Percentiles rank a stretch among this genome's conserved stretches.
phyloP scores from a whole-genome alignment of 2,888 invertebrate species.

The Euproctis similis region DNA sequence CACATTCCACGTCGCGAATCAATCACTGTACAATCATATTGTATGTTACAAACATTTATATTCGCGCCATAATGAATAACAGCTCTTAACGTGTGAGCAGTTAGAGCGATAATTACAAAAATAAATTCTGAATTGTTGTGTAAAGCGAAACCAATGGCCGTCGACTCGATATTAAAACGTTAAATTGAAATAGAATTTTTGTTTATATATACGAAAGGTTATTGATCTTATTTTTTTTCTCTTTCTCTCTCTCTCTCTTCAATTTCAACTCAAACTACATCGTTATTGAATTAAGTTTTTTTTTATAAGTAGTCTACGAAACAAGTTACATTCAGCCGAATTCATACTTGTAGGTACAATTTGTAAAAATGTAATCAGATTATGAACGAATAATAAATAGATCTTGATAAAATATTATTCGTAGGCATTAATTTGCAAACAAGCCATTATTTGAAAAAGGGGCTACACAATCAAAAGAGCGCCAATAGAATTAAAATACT shows the following conservation, averaged over 20 bases:
- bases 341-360: too few relatives aligned
- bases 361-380: background rate
- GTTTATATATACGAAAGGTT: constrained; percentile 33
- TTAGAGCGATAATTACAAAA: constrained; percentile 23
- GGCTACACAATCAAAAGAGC: constrained; percentile 57
- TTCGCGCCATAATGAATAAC: constrained; percentile 27
- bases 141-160: constrained; percentile 38
- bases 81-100: constrained; percentile 37
- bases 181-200: constrained; percentile 38
- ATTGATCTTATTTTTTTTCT: constrained; percentile 28
- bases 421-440: constrained; percentile 56
- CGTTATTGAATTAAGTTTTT: constrained; percentile 4
- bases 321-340: too few relatives aligned
- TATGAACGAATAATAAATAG: too few relatives aligned
- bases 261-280: constrained; percentile 7
- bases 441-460: constrained; percentile 45
- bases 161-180: constrained; percentile 25
- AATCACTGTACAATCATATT: constrained; percentile 50
- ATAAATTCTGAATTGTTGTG: constrained; percentile 27
- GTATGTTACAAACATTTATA: constrained; percentile 30
- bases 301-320: too few relatives aligned
- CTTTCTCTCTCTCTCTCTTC: background rate
- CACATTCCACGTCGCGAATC: constrained; percentile 45
- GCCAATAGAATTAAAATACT: constrained; percentile 73
- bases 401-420: constrained; percentile 24